A percentile compares a stretch with the other conserved stretches of the same genome.
Evolutionary conservation across 2,888 invertebrate species (phyloP).

Genomic region (Athrips mouffetella): DNA sequence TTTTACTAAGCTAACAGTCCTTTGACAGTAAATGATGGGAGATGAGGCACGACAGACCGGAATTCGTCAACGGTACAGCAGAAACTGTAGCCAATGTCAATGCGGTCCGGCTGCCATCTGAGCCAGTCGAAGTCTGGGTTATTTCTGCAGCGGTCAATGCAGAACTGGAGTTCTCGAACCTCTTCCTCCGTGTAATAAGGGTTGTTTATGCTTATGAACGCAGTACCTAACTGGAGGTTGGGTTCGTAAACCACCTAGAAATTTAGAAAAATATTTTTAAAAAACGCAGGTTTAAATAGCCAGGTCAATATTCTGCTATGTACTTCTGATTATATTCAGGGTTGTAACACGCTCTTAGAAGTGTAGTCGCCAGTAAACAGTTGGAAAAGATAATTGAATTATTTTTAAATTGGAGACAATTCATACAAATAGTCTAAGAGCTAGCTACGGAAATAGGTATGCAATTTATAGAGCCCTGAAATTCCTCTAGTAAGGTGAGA

Average conservation of each 20-base stretch:
- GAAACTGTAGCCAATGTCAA: constrained; percentile 78
- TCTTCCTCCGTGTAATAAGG: constrained; percentile 70
- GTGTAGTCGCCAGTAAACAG: too few relatives aligned
- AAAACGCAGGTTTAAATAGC: too few relatives aligned
- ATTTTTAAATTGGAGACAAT: too few relatives aligned
- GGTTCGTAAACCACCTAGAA: constrained; percentile 76
- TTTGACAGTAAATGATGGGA: constrained; percentile 73
- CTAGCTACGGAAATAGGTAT: too few relatives aligned
- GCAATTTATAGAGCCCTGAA: too few relatives aligned
- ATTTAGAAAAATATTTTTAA: too few relatives aligned
- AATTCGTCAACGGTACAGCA: constrained; percentile 80
- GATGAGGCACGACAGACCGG: constrained; percentile 64
- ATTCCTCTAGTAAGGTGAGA: too few relatives aligned
- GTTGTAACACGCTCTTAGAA: too few relatives aligned
- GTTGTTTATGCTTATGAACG: constrained; percentile 81
- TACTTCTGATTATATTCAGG: too few relatives aligned
- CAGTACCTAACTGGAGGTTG: constrained; percentile 67
- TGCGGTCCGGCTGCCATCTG: constrained; percentile 71
- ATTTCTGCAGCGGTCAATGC: constrained; percentile 72
- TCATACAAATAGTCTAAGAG: too few relatives aligned
- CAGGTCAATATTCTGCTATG: too few relatives aligned
- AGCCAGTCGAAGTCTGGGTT: constrained; percentile 80
- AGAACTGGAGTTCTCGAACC: constrained; percentile 63
- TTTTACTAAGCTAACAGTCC: constrained; percentile 58
- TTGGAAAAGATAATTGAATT: too few relatives aligned